Conservation (phyloP, 2,113 vertebrate species). For the Chaetodon auriga region DNA sequence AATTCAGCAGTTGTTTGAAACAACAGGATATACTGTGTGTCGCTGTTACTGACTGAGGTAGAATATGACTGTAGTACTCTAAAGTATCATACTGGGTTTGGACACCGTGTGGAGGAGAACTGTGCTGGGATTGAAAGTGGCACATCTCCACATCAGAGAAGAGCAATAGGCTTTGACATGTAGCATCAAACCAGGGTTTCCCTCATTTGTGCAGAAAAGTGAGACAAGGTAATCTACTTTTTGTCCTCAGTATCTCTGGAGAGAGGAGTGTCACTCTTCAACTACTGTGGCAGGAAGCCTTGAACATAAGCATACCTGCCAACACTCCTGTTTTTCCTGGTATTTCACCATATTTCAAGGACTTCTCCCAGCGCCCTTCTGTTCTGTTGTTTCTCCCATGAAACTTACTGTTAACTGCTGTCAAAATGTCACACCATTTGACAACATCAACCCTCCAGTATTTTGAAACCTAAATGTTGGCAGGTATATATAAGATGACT, state of each 20-base stretch:
- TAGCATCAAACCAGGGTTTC: not conserved
- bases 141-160: not conserved
- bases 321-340: too few relatives aligned
- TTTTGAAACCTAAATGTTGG: too few relatives aligned
- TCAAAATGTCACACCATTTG: too few relatives aligned
- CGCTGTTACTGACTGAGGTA: not conserved
- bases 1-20: not conserved
- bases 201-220: not conserved
- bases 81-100: conserved; percentile 3
- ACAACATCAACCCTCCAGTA: too few relatives aligned
- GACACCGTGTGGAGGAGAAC: not conserved
- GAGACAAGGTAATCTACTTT: not conserved
- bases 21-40: not conserved
- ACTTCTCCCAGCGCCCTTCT: too few relatives aligned
- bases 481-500: too few relatives aligned
- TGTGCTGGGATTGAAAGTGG: not conserved
- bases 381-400: too few relatives aligned
- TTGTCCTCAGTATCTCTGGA: not conserved
- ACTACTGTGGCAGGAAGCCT: not conserved
- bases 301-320: not conserved
- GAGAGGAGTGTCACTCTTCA: not conserved
- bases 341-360: too few relatives aligned
- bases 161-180: not conserved
- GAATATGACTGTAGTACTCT: not conserved
- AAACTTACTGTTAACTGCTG: too few relatives aligned